Base-by-base conservation (phyloP, 2,888 invertebrate genomes). In the Glyphotaelius pellucidus region DNA sequence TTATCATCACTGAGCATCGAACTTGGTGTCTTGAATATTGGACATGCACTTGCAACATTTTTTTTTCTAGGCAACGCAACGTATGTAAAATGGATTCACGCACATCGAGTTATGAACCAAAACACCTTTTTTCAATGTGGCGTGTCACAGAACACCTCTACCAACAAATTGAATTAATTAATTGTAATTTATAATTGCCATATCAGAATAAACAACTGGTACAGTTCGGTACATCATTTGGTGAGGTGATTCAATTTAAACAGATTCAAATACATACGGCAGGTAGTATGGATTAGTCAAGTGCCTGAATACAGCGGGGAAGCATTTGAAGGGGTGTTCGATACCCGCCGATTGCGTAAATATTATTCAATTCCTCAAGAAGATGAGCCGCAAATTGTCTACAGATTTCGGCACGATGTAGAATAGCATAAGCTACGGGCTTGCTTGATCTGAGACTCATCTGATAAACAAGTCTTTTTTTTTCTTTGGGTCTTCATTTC, bases 311-410 rank as follows among this genome's bases (percentile, higher is more conserved):
- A 2, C 86, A 42, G n/a, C 79, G n/a, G n/a, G 88, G 32, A 11
- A 19, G 30, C 14, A 52, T 67, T 87, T 67, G 3, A 67, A n/a
- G 67, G 88, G 80, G 80, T 32, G 88, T 80, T 89, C 80, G 88
- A 79, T 89, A 89, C 80, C 30, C 80, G 80, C 80, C 80, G 35
- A 35, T 89, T 89, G 88, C 80, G 88, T 79, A 89, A 89, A n/a
- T 87, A 87, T 87, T 87, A n/a, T 67, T 11, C 12, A 83, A 19
- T 84, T 87, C 86, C 30, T 35, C 42, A n/a, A 11, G 86, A 25
- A 9, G n/a, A 38, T n/a, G 85, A 14, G 42, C 85, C 15, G 87
- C 87, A 19, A 31, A 87, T 67, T 67, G 25, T n/a, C 9, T n/a
- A 67, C 25, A 67, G 67, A 67, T 67, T 25, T 67, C 4, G 67